phyloP scores from a whole-genome alignment of 2,888 invertebrate species.

The Xanthostigma xanthostigma region DNA sequence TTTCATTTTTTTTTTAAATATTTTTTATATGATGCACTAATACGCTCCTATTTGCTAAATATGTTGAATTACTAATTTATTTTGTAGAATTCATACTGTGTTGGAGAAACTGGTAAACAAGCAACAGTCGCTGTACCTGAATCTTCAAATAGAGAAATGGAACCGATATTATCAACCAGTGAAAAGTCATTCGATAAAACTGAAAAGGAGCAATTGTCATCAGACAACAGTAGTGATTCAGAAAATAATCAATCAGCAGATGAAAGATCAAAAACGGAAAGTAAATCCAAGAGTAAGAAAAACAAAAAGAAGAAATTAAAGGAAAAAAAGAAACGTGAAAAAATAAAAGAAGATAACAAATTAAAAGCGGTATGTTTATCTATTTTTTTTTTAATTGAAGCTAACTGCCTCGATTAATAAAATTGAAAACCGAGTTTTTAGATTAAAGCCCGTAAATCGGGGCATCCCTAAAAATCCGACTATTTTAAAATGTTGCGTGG shows the following conservation, averaged over 20 bases:
- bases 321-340: constrained; percentile 22
- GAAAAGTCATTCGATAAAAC: constrained; percentile 2
- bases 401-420: not conserved
- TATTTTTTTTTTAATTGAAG: not conserved
- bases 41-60: not conserved
- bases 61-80: not conserved
- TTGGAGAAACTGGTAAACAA: constrained; percentile 53
- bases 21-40: not conserved
- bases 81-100: constrained; percentile 67
- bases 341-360: constrained; percentile 34
- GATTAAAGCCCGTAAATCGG: no score
- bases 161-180: not conserved
- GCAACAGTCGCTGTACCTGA: constrained; percentile 8
- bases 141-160: not conserved
- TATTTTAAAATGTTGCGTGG: no score
- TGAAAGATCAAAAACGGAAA: constrained; percentile 36
- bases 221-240: constrained; percentile 12
- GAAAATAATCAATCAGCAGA: constrained; percentile 23
- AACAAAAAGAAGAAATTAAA: constrained; percentile 30
- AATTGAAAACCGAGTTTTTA: not conserved
- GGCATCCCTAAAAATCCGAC: no score
- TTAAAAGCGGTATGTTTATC: constrained; percentile 32
- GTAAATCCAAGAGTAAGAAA: constrained; percentile 34
- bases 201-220: constrained; percentile 12
- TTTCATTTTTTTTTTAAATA: no score